A percentile compares a stretch with the other conserved stretches of the same genome.
Conservation (phyloP, 2,113 vertebrate species). For the Scolopax mira region DNA sequence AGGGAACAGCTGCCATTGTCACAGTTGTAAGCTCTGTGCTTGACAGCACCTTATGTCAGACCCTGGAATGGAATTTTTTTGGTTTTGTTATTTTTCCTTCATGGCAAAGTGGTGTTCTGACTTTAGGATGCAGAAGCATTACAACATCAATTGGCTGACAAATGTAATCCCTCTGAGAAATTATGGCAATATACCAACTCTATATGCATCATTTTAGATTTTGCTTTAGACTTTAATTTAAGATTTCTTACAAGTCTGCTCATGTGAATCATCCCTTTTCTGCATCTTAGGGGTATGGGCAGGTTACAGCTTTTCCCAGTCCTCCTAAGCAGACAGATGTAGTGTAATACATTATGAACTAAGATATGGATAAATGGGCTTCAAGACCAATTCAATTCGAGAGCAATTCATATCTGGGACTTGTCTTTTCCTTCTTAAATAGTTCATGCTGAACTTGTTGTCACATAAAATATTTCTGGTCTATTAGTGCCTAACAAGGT, state of each 20-base stretch:
- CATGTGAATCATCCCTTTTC: constrained; percentile 9
- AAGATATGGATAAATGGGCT: neutral
- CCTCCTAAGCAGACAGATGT: neutral
- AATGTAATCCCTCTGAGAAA: neutral
- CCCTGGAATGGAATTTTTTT: constrained; percentile 24
- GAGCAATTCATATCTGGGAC: neutral
- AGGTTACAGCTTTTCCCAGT: neutral
- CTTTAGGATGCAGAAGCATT: neutral
- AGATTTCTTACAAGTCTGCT: neutral
- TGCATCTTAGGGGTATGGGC: neutral
- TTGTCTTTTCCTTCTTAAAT: neutral
- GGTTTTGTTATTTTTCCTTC: constrained; percentile 3
- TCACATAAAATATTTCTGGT: constrained; percentile 14
- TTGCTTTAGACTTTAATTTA: constrained; percentile 12
- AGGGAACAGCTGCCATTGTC: constrained; percentile 69
- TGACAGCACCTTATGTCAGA: constrained; percentile 61
- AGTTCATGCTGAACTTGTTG: neutral
- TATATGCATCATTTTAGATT: neutral
- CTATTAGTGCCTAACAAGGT: neutral
- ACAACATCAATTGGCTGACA: neutral
- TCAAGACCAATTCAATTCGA: neutral
- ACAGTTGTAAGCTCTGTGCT: constrained; percentile 51
- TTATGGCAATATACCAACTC: neutral
- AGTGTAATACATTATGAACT: neutral
- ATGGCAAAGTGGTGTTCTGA: neutral